Conservation (phyloP, 2,113 vertebrate species). For the Aythya baeri region DNA sequence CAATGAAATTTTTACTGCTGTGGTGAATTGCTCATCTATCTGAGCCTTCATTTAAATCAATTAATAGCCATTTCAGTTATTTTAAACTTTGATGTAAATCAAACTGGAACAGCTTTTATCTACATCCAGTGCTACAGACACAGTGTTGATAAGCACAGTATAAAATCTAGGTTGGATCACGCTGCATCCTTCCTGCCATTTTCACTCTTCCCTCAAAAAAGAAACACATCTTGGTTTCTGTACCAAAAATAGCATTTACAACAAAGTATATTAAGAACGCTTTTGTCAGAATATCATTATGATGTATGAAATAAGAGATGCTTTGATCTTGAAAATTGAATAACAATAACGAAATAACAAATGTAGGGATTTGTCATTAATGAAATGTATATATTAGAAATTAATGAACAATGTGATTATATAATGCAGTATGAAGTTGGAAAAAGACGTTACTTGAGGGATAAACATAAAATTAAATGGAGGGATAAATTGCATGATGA, state of each 20-base stretch:
- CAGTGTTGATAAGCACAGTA: not conserved
- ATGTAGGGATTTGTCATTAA: not conserved
- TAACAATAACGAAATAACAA: not conserved
- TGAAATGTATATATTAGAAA: not conserved
- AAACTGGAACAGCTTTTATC: conserved; percentile 8
- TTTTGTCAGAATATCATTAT: not conserved
- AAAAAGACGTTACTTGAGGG: not conserved
- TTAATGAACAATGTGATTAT: not conserved
- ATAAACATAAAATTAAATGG: not conserved
- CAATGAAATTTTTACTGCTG: not conserved
- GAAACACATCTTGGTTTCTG: not conserved
- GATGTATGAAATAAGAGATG: not conserved
- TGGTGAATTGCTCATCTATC: not conserved
- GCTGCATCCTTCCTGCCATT: not conserved
- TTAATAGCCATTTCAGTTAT: not conserved
- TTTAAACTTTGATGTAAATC: not conserved
- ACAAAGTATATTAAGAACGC: not conserved
- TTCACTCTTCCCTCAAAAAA: not conserved
- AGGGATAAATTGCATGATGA: not conserved
- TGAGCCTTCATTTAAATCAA: not conserved
- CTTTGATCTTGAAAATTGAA: not conserved
- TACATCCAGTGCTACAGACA: not conserved
- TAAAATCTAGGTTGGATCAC: not conserved
- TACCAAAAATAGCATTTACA: not conserved
- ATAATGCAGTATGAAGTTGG: not conserved